A percentile compares a stretch with the other conserved stretches of the same genome.
phyloP scores from a whole-genome alignment of 1,140 invertebrate genomes.

The Drosophila murphyi region DNA sequence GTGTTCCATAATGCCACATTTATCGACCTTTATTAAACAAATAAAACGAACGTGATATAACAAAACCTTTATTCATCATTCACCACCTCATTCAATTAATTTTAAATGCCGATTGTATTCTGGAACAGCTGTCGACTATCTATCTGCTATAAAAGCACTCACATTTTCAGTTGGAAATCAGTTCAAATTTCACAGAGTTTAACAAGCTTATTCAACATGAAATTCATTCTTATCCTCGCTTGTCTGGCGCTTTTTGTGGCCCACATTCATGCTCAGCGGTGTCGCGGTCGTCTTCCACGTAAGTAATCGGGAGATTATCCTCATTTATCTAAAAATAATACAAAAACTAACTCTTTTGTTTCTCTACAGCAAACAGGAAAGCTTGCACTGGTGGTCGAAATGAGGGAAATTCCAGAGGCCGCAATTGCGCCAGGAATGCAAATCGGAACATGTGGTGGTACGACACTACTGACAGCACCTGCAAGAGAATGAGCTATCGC shows the following conservation, averaged over 20 bases:
- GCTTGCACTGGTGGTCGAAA: not conserved
- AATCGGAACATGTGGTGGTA: conserved; percentile 14
- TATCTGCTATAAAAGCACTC: conserved; percentile 17
- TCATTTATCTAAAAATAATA: not conserved
- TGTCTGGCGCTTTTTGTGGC: conserved; percentile 30
- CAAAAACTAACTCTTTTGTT: not conserved
- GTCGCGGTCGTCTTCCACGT: not conserved
- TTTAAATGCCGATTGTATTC: too few relatives aligned
- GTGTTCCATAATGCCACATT: too few relatives aligned
- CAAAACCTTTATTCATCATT: too few relatives aligned
- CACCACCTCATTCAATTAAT: too few relatives aligned
- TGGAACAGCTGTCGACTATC: not conserved
- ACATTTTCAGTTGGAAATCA: conserved; percentile 5
- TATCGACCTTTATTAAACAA: too few relatives aligned
- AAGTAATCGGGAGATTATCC: not conserved
- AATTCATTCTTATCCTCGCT: conserved; percentile 31
- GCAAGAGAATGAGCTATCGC: conserved; percentile 8
- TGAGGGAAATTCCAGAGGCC: not conserved
- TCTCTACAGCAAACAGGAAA: not conserved
- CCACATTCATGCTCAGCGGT: conserved; percentile 9
- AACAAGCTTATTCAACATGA: conserved; percentile 22
- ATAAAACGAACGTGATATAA: too few relatives aligned
- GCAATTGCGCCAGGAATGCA: not conserved
- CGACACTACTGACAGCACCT: not conserved
- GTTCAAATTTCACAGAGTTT: conserved; percentile 10